Evolutionary conservation across 2,888 invertebrate species (phyloP).

Genomic region (Helicoverpa assulta): DNA sequence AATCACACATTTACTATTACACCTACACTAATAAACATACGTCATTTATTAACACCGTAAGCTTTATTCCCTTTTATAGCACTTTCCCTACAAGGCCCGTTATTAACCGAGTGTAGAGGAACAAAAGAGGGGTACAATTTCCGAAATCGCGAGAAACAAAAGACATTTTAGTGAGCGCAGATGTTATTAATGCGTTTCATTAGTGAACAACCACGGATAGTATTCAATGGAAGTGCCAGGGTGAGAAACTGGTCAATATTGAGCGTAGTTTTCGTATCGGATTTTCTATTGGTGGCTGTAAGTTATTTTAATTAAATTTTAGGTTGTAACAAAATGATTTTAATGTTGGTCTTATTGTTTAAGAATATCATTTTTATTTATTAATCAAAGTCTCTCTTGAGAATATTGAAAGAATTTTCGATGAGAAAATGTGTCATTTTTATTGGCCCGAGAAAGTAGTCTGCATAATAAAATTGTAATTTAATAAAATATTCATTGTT

Average conservation of each 20-base stretch:
- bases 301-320: not conserved
- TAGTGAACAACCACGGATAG: constrained; percentile 65
- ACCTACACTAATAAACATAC: constrained; percentile 33
- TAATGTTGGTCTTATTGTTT: no score
- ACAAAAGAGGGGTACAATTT: constrained; percentile 69
- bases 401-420: not conserved
- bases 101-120: constrained; percentile 63
- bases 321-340: no score
- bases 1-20: constrained; percentile 37
- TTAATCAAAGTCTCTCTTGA: not conserved
- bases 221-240: constrained; percentile 60
- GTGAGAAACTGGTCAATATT: constrained; percentile 21
- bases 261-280: constrained; percentile 34
- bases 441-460: not conserved
- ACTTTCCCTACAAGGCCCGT: constrained; percentile 49
- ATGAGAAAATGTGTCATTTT: not conserved
- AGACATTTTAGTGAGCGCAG: constrained; percentile 78
- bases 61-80: constrained; percentile 42
- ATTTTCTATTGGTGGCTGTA: constrained; percentile 2
- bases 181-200: constrained; percentile 84
- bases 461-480: not conserved
- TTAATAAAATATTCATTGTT: not conserved
- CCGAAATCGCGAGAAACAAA: constrained; percentile 78
- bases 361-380: not conserved
- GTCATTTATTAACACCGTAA: constrained; percentile 34